Evolutionary conservation across 2,113 vertebrate genomes (phyloP).

Genomic region (Taurulus bubalis): DNA sequence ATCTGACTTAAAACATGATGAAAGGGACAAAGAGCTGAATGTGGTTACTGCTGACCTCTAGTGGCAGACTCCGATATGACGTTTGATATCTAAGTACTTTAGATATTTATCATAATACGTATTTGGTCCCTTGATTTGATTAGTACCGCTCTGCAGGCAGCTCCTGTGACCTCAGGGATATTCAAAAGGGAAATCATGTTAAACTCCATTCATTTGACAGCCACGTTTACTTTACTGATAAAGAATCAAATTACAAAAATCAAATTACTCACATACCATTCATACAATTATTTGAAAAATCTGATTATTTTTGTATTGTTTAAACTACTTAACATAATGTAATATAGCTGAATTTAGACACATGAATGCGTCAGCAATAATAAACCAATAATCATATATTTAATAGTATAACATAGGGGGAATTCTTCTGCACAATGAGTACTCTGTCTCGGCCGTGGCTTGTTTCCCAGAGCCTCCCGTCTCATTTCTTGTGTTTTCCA

Average conservation of each 20-base stretch:
- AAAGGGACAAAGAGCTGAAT: background rate
- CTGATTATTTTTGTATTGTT: background rate
- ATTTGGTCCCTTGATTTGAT: background rate
- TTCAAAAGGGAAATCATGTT: background rate
- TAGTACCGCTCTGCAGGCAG: background rate
- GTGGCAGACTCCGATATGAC: constrained; percentile 7
- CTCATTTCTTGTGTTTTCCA: too few relatives aligned
- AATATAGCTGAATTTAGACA: background rate
- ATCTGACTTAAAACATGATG: background rate
- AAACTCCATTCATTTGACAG: background rate
- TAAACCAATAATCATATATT: background rate
- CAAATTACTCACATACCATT: background rate
- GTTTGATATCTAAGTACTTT: background rate
- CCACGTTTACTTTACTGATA: background rate
- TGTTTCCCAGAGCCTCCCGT: too few relatives aligned
- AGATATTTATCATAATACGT: background rate
- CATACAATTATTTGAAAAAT: background rate
- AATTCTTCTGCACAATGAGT: background rate
- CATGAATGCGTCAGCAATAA: background rate
- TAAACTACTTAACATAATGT: background rate
- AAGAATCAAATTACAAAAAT: background rate
- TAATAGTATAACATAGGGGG: background rate
- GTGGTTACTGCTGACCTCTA: constrained; percentile 51
- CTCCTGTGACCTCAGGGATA: background rate
- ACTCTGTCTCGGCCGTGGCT: too few relatives aligned